phyloP scores from a whole-genome alignment of 2,797 vertebrate genomes.

The Buphagus erythrorhynchus region DNA sequence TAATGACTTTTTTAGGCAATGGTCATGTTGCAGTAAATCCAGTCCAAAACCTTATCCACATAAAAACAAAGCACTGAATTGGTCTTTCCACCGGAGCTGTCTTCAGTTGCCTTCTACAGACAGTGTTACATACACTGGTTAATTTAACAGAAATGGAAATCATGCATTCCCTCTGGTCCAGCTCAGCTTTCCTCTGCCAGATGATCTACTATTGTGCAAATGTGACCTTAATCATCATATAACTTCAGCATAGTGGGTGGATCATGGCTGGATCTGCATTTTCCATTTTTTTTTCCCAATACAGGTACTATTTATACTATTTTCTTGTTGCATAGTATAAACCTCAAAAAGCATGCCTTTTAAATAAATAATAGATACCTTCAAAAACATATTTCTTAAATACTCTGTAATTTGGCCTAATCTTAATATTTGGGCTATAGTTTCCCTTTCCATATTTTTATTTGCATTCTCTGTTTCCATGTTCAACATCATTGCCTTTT shows the following conservation, averaged over 20 bases:
- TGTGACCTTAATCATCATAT: not conserved
- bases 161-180: not conserved
- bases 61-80: not conserved
- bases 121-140: not conserved
- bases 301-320: not conserved
- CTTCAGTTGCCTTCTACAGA: not conserved
- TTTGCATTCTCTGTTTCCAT: not conserved
- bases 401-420: not conserved
- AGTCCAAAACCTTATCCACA: not conserved
- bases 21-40: not conserved
- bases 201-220: not conserved
- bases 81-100: not conserved
- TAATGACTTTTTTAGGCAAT: not conserved
- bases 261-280: not conserved
- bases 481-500: not conserved
- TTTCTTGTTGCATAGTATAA: not conserved
- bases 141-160: not conserved
- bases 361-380: not conserved
- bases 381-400: not conserved
- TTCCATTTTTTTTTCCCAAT: not conserved
- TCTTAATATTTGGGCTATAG: not conserved
- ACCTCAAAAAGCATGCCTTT: not conserved
- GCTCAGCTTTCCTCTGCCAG: not conserved
- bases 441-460: not conserved
- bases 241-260: not conserved